These are phyloP conservation scores for Araneus ventricosus DNA, from an alignment of 1,140 invertebrate species.

Conservation along the genomic window DNA sequence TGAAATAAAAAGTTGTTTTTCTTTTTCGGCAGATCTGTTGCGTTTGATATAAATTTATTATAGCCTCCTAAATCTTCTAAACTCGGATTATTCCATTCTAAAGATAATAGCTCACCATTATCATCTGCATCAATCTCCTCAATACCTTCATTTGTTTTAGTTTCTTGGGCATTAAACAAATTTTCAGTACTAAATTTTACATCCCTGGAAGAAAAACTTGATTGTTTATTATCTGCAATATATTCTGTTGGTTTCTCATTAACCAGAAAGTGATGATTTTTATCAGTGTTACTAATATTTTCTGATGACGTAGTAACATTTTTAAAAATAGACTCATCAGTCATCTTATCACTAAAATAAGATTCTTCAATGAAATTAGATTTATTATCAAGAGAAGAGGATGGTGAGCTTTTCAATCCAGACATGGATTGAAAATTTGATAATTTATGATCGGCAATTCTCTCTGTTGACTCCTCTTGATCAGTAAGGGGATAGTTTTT, in stretches of 20 bases:
- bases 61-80: background rate
- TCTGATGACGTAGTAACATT: background rate
- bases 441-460: too few relatives aligned
- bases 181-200: too few relatives aligned
- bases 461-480: too few relatives aligned
- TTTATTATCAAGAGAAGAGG: background rate
- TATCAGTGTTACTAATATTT: background rate
- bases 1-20: background rate
- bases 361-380: constrained; percentile 20
- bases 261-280: background rate
- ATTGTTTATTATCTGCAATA: background rate
- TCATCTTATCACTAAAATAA: constrained; percentile 6
- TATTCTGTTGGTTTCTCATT: background rate
- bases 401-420: background rate
- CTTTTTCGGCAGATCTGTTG: background rate
- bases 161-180: too few relatives aligned
- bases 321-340: background rate
- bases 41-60: background rate
- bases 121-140: too few relatives aligned
- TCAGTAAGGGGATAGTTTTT: too few relatives aligned
- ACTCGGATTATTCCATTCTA: background rate
- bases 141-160: too few relatives aligned
- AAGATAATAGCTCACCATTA: background rate
- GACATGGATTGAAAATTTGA: background rate
- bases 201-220: background rate